phyloP scores from a whole-genome alignment of 2,888 invertebrate species.

The Epinotia nisella region DNA sequence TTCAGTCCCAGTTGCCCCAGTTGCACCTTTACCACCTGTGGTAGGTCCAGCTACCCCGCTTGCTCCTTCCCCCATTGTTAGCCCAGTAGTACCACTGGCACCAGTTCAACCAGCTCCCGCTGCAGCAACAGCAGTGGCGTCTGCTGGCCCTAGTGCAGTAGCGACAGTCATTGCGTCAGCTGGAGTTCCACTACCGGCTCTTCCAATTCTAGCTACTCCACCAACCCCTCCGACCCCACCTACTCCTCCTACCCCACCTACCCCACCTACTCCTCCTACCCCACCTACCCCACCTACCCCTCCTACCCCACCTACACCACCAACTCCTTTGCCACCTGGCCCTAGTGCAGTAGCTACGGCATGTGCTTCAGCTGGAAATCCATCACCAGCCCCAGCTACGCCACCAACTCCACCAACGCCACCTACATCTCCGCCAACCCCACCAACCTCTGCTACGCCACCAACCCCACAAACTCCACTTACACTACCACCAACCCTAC shows the following conservation, averaged over 20 bases:
- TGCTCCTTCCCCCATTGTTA: neutral
- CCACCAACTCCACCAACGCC: neutral
- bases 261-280: conserved; percentile 1
- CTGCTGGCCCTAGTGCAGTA: conserved; percentile 13
- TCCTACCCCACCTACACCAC: neutral
- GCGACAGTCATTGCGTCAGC: conserved; percentile 7
- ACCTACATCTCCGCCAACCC: neutral
- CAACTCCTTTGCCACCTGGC: neutral
- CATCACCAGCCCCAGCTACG: neutral
- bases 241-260: neutral
- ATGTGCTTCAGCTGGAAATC: neutral
- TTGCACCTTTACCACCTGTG: conserved; percentile 1
- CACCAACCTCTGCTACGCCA: neutral
- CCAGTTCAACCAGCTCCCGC: conserved; percentile 6
- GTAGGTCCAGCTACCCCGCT: conserved; percentile 1
- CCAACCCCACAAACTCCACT: neutral
- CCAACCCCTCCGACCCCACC: neutral
- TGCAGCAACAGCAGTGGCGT: neutral
- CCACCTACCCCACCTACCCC: neutral
- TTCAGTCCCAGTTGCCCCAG: neutral
- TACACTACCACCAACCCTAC: neutral
- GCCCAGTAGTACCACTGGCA: conserved; percentile 17
- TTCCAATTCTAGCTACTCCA: neutral
- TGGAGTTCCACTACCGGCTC: neutral
- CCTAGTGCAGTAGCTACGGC: neutral